Evolutionary conservation across 2,797 vertebrate species (phyloP).

Genomic region (Danio aesculapii): DNA sequence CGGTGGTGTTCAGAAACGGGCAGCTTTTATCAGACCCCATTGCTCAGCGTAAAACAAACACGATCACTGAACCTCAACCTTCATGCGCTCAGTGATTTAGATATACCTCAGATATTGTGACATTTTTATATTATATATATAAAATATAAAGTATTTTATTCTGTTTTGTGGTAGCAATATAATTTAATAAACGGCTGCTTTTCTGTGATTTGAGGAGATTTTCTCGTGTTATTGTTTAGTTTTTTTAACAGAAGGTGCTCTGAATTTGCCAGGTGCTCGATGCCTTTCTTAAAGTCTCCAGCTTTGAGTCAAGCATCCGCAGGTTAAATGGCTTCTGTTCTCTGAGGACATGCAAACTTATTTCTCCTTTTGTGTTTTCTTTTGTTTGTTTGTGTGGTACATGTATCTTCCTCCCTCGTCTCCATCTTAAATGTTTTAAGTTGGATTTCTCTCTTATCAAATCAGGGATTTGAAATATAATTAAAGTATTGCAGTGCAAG

Average conservation of each 20-base stretch:
- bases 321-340: slow-evolving; percentile 25
- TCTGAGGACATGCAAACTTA: slow-evolving; percentile 38
- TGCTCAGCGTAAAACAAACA: slow-evolving; percentile 1
- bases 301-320: slow-evolving; percentile 9
- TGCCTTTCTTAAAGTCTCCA: neutral
- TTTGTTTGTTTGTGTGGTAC: slow-evolving; percentile 36
- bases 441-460: slow-evolving; percentile 35
- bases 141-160: slow-evolving; percentile 45
- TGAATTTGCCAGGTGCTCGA: slow-evolving; percentile 36
- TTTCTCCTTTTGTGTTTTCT: slow-evolving; percentile 38
- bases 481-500: slow-evolving; percentile 48
- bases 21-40: slow-evolving; percentile 28
- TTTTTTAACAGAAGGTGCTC: slow-evolving; percentile 38
- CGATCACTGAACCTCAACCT: slow-evolving; percentile 28
- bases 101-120: slow-evolving; percentile 50
- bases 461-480: slow-evolving; percentile 54
- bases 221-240: neutral
- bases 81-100: slow-evolving; percentile 33
- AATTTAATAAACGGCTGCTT: slow-evolving; percentile 52
- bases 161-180: slow-evolving; percentile 54
- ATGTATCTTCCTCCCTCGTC: slow-evolving; percentile 16
- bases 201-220: slow-evolving; percentile 28
- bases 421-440: slow-evolving; percentile 39
- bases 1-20: slow-evolving; percentile 21
- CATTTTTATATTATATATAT: slow-evolving; percentile 23